Base-by-base conservation (phyloP, 92 coral and sea anemone genomes). In the Epizoanthus fatuus region DNA sequence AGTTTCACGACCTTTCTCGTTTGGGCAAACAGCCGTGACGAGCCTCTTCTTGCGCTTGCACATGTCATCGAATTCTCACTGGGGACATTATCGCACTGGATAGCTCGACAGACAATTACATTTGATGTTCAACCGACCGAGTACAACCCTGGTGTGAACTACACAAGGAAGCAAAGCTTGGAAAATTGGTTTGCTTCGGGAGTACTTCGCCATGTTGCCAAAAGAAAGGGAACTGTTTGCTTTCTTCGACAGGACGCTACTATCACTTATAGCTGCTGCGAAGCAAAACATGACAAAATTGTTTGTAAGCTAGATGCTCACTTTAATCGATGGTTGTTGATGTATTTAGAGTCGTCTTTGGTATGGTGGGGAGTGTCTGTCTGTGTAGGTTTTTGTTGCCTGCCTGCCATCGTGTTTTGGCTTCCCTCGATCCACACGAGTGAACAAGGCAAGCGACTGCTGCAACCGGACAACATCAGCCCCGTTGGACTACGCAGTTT, bases 11-110 rank as follows among this genome's bases (percentile, higher is more conserved):
- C 53, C 13, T 3, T 32, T 63, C 42, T 22, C 44, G 70, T 64
- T 39, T 64, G 70, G 70, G 70, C 19, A 35, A 64, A 32, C 13
- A 64, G 70, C 70, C 70, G 44, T 64, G 70, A 32, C 35, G 70
- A 64, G 39, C 70, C 70, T 14, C 42, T 64, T 4, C 44, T 64
- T 6, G 35, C 70, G 19, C 5, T 64, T 10, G 16, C 13, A 0
- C 45, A 64, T 2, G 8, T 64, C 0, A 4, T 64, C 70, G 17
- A 25, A 35, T 32, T 32, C 39, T 64, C 70, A 25, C 70, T 64
- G 70, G 70, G 70, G 1, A 64, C 70, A 32, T 13, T 64, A 14
- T 32, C 39, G 2, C 17, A 22, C 32, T 13, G 40, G 39, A 4
- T 64, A 64, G 44, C 7, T 32, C 14, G 39, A 6, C 11, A 12